These are phyloP conservation scores for Drosophila carrolli DNA, from an alignment of 1,140 invertebrate genomes.

Conservation along the genomic window DNA sequence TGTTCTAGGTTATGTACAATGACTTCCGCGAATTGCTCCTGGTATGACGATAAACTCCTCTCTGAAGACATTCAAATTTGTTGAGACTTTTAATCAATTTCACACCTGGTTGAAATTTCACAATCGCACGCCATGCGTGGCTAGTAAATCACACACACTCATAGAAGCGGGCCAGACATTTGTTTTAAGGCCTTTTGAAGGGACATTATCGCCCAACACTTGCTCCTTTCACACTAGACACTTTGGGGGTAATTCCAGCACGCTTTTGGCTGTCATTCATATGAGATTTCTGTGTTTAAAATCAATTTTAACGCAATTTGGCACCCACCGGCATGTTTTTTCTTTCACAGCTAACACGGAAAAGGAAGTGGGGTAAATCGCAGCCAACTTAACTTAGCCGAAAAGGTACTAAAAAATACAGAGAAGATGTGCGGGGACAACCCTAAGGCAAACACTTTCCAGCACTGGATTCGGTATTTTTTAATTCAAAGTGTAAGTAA, in stretches of 20 bases:
- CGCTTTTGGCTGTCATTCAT: slow-evolving; percentile 24
- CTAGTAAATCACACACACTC: slow-evolving; percentile 28
- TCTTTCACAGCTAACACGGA: slow-evolving; percentile 85
- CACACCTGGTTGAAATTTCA: slow-evolving; percentile 60
- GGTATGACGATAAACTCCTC: not conserved
- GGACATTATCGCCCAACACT: slow-evolving; percentile 17
- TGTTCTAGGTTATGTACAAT: slow-evolving; percentile 52
- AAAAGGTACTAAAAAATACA: slow-evolving; percentile 38
- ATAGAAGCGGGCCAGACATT: slow-evolving; percentile 13
- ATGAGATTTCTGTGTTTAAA: slow-evolving; percentile 59
- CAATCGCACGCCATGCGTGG: slow-evolving; percentile 58
- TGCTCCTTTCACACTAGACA: slow-evolving; percentile 21
- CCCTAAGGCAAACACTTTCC: not conserved
- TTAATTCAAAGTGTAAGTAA: not conserved
- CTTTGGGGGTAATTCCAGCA: slow-evolving; percentile 1
- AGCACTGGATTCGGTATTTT: not conserved
- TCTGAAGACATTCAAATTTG: not conserved
- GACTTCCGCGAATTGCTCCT: not conserved
- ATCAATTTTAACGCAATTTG: slow-evolving; percentile 64
- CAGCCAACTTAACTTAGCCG: slow-evolving; percentile 68
- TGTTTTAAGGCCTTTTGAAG: slow-evolving; percentile 7
- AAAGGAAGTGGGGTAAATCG: slow-evolving; percentile 82
- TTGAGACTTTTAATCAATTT: slow-evolving; percentile 32
- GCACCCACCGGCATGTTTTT: slow-evolving; percentile 85
- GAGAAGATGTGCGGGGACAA: not conserved